Evolutionary conservation across 2,888 invertebrate species (phyloP).

Genomic region (Nesidiocoris tenuis): DNA sequence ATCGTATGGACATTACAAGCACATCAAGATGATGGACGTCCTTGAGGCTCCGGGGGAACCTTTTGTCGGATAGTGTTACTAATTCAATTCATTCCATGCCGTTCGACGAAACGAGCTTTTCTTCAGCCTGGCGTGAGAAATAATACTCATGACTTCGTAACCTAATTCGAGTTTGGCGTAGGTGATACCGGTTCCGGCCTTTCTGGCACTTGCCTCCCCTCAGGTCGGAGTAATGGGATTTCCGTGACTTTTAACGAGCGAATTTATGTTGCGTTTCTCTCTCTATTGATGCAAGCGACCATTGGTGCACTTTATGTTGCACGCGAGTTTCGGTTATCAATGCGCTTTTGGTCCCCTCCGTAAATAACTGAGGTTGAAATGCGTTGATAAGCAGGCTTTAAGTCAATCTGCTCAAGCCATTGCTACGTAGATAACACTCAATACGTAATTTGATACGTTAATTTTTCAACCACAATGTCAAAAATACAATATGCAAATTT

Average conservation of each 20-base stretch:
- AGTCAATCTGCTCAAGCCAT: too few relatives aligned
- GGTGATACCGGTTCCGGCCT: neutral
- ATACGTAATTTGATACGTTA: too few relatives aligned
- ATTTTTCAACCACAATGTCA: too few relatives aligned
- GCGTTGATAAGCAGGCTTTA: too few relatives aligned
- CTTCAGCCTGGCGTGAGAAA: neutral
- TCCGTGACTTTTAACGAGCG: neutral
- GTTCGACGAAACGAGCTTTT: neutral
- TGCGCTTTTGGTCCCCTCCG: too few relatives aligned
- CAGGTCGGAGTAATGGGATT: neutral
- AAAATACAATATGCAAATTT: too few relatives aligned
- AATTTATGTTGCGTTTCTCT: neutral
- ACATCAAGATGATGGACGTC: neutral
- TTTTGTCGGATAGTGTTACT: neutral
- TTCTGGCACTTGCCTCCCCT: neutral
- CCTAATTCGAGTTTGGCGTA: neutral
- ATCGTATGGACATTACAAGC: neutral
- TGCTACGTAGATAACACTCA: too few relatives aligned
- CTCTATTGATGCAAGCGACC: too few relatives aligned
- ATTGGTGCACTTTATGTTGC: too few relatives aligned
- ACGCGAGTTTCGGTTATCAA: too few relatives aligned
- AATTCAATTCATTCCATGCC: neutral
- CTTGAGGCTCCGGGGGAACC: neutral
- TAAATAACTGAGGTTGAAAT: too few relatives aligned
- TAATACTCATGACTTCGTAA: neutral